Conservation (phyloP, 2,888 invertebrate species). For the Andrena praecox region DNA sequence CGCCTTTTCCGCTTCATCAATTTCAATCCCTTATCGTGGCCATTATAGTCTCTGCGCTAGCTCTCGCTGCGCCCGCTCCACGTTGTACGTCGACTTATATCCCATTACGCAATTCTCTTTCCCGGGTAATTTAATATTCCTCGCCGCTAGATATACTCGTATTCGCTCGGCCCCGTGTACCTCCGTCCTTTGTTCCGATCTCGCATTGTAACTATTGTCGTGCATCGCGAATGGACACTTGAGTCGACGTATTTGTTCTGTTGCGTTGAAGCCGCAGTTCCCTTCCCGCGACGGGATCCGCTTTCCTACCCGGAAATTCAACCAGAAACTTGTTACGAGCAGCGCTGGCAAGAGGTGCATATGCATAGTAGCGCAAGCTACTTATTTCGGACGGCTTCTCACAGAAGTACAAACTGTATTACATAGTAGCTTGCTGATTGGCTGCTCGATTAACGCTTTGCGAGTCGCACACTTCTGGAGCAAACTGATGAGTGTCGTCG, state of each 20-base stretch:
- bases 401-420: neutral
- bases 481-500: too few relatives aligned
- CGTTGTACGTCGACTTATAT: slow-evolving; percentile 22
- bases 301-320: slow-evolving; percentile 47
- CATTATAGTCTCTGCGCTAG: slow-evolving; percentile 18
- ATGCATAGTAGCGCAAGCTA: neutral
- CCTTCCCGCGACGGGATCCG: slow-evolving; percentile 41
- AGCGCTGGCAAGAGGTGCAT: slow-evolving; percentile 1
- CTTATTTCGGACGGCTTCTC: slow-evolving; percentile 11
- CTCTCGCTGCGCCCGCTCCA: neutral
- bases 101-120: slow-evolving; percentile 29
- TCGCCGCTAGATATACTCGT: neutral
- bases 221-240: slow-evolving; percentile 57
- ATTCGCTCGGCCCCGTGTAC: neutral
- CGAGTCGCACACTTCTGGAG: too few relatives aligned
- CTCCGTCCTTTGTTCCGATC: slow-evolving; percentile 44
- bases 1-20: slow-evolving; percentile 32
- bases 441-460: too few relatives aligned
- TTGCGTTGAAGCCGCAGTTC: slow-evolving; percentile 34
- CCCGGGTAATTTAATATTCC: slow-evolving; percentile 43
- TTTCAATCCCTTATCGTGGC: slow-evolving; percentile 34
- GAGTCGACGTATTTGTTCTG: slow-evolving; percentile 61
- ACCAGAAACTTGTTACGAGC: slow-evolving; percentile 27
- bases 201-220: slow-evolving; percentile 53
- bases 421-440: too few relatives aligned